phyloP scores from a whole-genome alignment of 2,113 vertebrate genomes.

The Nicator chloris region DNA sequence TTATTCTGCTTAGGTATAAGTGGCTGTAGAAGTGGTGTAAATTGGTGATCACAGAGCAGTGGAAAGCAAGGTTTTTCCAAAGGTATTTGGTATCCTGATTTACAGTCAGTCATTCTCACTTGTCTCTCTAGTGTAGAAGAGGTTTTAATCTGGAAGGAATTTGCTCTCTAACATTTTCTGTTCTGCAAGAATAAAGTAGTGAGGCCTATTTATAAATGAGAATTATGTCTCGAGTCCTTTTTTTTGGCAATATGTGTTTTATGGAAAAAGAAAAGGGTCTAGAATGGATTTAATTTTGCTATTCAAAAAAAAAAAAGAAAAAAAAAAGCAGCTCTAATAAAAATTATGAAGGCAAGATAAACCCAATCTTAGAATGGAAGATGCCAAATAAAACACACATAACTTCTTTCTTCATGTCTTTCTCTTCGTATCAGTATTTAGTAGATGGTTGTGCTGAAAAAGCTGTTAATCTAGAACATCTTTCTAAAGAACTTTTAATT shows the following conservation, averaged over 20 bases:
- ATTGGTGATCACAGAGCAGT: not conserved
- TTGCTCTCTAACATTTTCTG: not conserved
- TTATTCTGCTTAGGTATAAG: not conserved
- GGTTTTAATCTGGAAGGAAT: not conserved
- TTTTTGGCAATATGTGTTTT: not conserved
- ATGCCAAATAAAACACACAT: not conserved
- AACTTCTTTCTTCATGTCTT: not conserved
- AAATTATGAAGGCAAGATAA: not conserved
- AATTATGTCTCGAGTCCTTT: not conserved
- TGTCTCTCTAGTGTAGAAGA: not conserved
- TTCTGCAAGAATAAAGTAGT: not conserved
- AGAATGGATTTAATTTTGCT: not conserved
- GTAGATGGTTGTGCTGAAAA: not conserved
- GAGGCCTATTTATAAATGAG: not conserved
- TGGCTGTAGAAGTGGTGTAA: not conserved
- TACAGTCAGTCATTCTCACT: not conserved
- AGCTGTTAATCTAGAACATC: not conserved
- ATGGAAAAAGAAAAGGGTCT: not conserved
- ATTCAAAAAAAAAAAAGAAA: not conserved
- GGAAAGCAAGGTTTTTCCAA: not conserved
- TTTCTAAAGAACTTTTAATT: not conserved
- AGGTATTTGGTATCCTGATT: not conserved
- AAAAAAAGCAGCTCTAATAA: not conserved
- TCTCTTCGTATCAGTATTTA: not conserved
- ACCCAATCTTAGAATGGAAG: not conserved